Conservation (phyloP, 2,113 vertebrate genomes). For the Leptosomus discolor region DNA sequence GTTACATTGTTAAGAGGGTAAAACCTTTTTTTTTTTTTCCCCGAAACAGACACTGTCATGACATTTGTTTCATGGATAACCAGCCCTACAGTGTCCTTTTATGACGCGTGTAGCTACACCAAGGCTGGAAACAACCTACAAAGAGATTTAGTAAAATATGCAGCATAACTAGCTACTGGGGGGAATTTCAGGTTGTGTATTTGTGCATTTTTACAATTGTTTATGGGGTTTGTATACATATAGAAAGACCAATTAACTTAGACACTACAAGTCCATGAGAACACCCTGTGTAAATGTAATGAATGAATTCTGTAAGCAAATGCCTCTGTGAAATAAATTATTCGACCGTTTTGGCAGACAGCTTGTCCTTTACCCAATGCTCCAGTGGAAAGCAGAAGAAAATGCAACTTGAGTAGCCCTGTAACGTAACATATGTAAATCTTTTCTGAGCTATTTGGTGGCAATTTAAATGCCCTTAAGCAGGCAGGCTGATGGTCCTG, state of each 20-base stretch:
- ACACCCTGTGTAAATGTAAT: neutral
- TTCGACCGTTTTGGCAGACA: neutral
- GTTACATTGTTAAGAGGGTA: neutral
- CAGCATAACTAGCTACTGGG: neutral
- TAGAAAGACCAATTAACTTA: neutral
- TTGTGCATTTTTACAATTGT: neutral
- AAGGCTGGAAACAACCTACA: neutral
- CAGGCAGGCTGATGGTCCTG: neutral
- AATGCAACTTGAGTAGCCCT: neutral
- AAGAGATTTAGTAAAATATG: neutral
- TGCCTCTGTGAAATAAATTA: conserved; percentile 7
- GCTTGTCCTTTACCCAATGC: conserved; percentile 5
- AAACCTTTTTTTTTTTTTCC: neutral
- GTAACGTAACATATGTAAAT: conserved; percentile 1
- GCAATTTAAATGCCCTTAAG: conserved; percentile 31
- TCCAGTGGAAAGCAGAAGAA: conserved; percentile 19
- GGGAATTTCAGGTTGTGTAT: neutral
- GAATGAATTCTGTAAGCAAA: neutral
- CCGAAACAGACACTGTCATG: neutral
- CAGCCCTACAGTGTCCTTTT: neutral
- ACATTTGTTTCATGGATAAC: neutral
- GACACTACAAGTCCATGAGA: neutral
- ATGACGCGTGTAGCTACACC: neutral
- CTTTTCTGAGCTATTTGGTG: conserved; percentile 1
- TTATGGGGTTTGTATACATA: neutral